phyloP scores from a whole-genome alignment of 2,888 invertebrate genomes.

The Chesias legatella region DNA sequence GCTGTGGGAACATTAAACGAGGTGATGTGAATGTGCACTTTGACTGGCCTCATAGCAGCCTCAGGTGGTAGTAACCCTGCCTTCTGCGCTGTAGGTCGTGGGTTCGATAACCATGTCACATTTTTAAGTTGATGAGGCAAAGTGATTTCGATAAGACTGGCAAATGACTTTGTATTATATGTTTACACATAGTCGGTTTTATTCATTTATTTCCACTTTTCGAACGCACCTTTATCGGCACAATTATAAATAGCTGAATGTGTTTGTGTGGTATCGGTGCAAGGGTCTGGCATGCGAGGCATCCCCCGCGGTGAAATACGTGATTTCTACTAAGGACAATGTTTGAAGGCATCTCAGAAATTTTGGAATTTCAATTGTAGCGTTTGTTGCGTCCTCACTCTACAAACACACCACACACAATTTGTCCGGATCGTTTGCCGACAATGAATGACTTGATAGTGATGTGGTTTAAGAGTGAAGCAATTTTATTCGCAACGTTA shows the following conservation, averaged over 20 bases:
- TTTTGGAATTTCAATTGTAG: constrained; percentile 78
- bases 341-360: constrained; percentile 71
- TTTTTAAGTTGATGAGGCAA: too few species aligned
- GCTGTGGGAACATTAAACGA: too few species aligned
- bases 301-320: constrained; percentile 63
- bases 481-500: not conserved
- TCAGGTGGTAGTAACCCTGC: too few species aligned
- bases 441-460: constrained; percentile 48
- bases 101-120: too few species aligned
- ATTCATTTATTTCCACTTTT: constrained; percentile 14
- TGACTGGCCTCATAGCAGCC: too few species aligned
- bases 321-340: constrained; percentile 69
- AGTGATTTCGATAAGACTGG: too few species aligned
- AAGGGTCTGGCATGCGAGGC: constrained; percentile 46
- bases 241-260: constrained; percentile 51
- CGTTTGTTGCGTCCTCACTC: constrained; percentile 60
- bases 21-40: too few species aligned
- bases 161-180: too few species aligned
- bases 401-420: constrained; percentile 42
- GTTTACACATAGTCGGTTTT: not conserved
- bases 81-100: too few species aligned
- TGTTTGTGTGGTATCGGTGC: constrained; percentile 53
- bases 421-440: constrained; percentile 63
- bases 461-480: constrained; percentile 9
- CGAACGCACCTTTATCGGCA: constrained; percentile 47